Conservation (phyloP, 2,113 vertebrate genomes). For the Mystacornis crossleyi region DNA sequence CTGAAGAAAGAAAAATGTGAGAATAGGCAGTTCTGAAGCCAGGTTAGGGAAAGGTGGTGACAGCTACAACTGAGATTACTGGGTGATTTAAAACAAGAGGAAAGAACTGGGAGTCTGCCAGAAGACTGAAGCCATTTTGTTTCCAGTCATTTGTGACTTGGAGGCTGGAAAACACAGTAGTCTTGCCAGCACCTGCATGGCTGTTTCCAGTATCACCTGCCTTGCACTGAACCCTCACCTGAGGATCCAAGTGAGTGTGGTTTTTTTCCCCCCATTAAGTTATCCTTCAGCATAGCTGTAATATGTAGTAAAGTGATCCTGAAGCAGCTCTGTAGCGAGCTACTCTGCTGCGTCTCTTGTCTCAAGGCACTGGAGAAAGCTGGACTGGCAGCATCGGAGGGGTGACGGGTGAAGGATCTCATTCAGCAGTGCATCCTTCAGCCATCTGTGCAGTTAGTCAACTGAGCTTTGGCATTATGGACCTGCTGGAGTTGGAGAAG, state of each 20-base stretch:
- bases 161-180: neutral
- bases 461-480: neutral
- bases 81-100: neutral
- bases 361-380: neutral
- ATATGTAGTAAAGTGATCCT: neutral
- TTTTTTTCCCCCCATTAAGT: accelerated
- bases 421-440: neutral
- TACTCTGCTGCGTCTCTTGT: neutral
- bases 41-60: neutral
- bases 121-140: neutral
- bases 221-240: neutral
- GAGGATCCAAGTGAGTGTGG: too few relatives aligned
- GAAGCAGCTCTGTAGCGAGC: neutral
- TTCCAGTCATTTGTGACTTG: neutral
- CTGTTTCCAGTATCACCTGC: neutral
- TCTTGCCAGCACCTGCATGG: neutral
- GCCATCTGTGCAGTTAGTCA: neutral
- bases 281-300: neutral
- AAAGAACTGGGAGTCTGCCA: neutral
- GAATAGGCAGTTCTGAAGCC: neutral
- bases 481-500: neutral
- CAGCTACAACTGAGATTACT: neutral
- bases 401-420: neutral
- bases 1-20: neutral
- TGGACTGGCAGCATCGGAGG: neutral